Evolutionary conservation across 2,797 vertebrate species (phyloP).

Genomic region (Crax fasciolata): DNA sequence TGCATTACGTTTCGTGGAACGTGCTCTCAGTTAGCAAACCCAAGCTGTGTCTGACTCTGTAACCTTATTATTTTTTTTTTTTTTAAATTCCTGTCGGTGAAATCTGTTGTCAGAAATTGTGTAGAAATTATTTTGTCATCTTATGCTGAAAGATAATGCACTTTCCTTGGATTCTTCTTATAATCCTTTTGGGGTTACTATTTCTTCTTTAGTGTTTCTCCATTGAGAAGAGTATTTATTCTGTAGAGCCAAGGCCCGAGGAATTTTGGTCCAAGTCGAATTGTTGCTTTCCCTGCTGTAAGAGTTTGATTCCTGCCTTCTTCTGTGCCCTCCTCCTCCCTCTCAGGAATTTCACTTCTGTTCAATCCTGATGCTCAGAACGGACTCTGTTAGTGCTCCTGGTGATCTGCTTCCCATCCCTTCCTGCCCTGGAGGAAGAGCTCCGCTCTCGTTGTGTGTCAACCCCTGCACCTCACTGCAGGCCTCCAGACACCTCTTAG

Average conservation of each 20-base stretch:
- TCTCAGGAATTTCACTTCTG: constrained; percentile 38
- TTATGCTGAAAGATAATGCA: constrained; percentile 1
- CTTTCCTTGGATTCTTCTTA: constrained; percentile 60
- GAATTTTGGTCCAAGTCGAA: constrained; percentile 42
- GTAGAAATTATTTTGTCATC: constrained; percentile 15
- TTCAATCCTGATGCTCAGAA: constrained; percentile 1
- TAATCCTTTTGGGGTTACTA: constrained; percentile 63
- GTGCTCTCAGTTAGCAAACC: neutral
- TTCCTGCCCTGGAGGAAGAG: neutral
- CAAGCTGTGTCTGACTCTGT: neutral
- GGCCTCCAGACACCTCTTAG: neutral
- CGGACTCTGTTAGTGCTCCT: neutral
- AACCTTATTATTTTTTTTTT: neutral
- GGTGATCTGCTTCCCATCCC: neutral
- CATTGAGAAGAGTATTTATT: constrained; percentile 68
- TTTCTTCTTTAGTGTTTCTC: constrained; percentile 57
- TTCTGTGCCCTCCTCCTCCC: neutral
- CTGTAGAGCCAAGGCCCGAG: constrained; percentile 4
- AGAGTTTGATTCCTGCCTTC: neutral
- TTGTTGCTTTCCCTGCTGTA: neutral
- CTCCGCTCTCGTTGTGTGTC: neutral
- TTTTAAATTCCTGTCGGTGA: neutral
- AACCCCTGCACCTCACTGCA: neutral
- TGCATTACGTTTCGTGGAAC: neutral
- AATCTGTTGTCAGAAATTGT: neutral